Percentiles rank a stretch among this genome's conserved stretches.
These are phyloP conservation scores for Drosophila sulfurigaster DNA, from an alignment of 1,140 invertebrate genomes.

Conservation along the genomic window DNA sequence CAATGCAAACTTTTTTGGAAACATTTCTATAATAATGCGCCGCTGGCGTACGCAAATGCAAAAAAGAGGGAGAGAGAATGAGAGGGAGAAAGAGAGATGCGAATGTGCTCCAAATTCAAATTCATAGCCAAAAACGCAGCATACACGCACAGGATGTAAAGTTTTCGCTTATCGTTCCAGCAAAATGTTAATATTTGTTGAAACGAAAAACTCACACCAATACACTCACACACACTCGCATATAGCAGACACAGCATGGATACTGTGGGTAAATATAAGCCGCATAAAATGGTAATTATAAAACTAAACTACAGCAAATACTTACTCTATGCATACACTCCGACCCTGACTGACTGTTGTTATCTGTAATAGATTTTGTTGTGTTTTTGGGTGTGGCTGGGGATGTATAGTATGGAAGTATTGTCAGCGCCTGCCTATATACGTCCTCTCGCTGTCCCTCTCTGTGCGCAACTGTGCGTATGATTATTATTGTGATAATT, in stretches of 20 bases:
- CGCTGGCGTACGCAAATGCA: conserved; percentile 41
- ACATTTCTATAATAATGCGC: conserved; percentile 82
- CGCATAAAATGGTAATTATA: conserved; percentile 81
- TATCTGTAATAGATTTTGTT: conserved; percentile 76
- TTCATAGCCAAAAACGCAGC: conserved; percentile 48
- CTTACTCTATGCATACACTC: neutral
- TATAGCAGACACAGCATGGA: neutral
- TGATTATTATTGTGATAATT: conserved; percentile 81
- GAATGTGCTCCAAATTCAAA: conserved; percentile 35
- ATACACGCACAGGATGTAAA: conserved; percentile 51
- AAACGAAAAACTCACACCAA: conserved; percentile 62
- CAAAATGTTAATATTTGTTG: conserved; percentile 80
- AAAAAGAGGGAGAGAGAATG: neutral
- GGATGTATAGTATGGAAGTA: neutral
- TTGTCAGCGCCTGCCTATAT: neutral
- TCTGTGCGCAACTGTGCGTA: conserved; percentile 72
- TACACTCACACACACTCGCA: neutral
- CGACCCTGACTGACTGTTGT: conserved; percentile 16
- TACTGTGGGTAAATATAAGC: conserved; percentile 71
- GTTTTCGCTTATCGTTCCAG: conserved; percentile 76
- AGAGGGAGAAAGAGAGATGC: neutral
- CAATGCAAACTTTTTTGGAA: conserved; percentile 75
- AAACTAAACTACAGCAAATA: conserved; percentile 73
- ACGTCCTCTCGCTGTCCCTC: neutral
- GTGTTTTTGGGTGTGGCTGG: conserved; percentile 25